These are phyloP conservation scores for Teleogryllus oceanicus DNA, from an alignment of 2,888 invertebrate species.

Conservation along the genomic window DNA sequence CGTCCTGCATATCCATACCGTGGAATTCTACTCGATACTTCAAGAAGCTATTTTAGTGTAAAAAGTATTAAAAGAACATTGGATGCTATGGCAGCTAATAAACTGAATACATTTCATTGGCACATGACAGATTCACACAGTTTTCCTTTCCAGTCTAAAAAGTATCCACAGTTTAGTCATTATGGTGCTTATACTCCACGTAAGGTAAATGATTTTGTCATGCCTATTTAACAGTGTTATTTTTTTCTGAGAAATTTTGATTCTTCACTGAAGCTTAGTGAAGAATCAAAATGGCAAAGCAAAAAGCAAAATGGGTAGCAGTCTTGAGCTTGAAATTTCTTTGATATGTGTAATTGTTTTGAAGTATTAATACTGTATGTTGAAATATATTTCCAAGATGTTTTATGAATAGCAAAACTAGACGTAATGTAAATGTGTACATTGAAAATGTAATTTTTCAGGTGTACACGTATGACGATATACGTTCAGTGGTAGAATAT, in stretches of 20 bases:
- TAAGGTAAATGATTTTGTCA: conserved; percentile 47
- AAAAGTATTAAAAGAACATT: conserved; percentile 70
- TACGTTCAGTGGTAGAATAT: conserved; percentile 67
- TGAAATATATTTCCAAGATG: too few relatives aligned
- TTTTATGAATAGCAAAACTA: too few relatives aligned
- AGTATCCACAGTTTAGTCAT: conserved; percentile 66
- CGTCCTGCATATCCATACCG: conserved; percentile 82
- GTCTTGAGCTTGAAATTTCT: neutral
- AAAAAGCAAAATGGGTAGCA: neutral
- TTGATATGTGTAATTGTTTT: neutral
- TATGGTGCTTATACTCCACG: conserved; percentile 75
- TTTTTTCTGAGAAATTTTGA: neutral
- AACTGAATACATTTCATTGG: conserved; percentile 93
- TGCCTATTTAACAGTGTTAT: too few relatives aligned
- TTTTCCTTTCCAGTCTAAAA: conserved; percentile 79
- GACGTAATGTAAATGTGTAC: too few relatives aligned
- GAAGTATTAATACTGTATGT: neutral
- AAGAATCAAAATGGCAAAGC: neutral
- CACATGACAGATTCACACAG: conserved; percentile 91
- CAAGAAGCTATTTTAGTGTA: conserved; percentile 69
- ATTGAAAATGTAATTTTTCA: neutral
- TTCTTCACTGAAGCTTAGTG: neutral
- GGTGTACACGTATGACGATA: conserved; percentile 67
- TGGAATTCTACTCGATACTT: conserved; percentile 84
- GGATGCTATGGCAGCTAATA: conserved; percentile 86